phyloP scores from a whole-genome alignment of 2,113 vertebrate species.

The Amazona vittata region DNA sequence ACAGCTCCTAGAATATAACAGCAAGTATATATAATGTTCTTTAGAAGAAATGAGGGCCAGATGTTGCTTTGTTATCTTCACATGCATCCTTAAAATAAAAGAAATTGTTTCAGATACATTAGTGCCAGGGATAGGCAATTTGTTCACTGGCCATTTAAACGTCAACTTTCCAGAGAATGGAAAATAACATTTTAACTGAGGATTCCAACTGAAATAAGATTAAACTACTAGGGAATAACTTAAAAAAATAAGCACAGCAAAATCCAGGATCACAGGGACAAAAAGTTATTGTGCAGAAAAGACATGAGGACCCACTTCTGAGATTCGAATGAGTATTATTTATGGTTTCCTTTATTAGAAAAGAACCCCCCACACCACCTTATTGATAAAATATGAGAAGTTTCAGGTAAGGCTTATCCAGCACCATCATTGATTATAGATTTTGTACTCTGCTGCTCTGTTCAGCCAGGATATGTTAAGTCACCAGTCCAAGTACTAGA shows the following conservation, averaged over 20 bases:
- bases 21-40: background rate
- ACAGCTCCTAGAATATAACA: background rate
- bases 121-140: slow-evolving; percentile 15
- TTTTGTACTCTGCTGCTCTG: background rate
- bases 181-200: slow-evolving; percentile 14
- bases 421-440: background rate
- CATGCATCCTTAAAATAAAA: background rate
- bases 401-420: background rate
- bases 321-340: background rate
- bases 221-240: background rate
- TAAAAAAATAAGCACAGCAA: background rate
- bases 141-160: background rate
- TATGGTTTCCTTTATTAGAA: background rate
- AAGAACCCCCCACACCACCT: background rate
- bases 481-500: background rate
- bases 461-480: background rate
- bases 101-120: background rate
- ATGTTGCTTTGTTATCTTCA: slow-evolving; percentile 27
- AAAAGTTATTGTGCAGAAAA: background rate
- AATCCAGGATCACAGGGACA: background rate
- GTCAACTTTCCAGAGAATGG: background rate
- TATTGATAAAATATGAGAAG: background rate
- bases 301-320: background rate
- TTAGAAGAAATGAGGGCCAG: slow-evolving; percentile 30
- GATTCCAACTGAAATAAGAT: background rate